Evolutionary conservation across 2,888 invertebrate genomes (phyloP).

Genomic region (Cheilosia vulpina): DNA sequence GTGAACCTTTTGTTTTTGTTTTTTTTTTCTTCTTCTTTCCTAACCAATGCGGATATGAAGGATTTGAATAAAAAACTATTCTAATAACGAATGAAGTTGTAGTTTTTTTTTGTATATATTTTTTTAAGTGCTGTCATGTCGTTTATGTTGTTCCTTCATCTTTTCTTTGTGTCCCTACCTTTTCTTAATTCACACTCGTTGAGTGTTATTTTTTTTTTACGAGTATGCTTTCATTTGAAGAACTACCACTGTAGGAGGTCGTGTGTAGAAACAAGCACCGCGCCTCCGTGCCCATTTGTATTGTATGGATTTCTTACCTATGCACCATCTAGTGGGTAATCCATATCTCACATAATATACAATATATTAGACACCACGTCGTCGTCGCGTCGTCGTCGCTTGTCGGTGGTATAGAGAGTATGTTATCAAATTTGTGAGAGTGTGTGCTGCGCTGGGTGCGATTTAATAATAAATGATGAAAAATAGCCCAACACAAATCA

Average conservation of each 20-base stretch:
- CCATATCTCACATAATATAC: conserved; percentile 71
- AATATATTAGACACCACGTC: conserved; percentile 69
- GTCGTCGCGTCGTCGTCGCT: conserved; percentile 47
- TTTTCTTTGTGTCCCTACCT: conserved; percentile 33
- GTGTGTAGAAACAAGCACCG: conserved; percentile 43
- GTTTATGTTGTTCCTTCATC: conserved; percentile 39
- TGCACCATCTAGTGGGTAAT: conserved; percentile 71
- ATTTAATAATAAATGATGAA: conserved; percentile 77
- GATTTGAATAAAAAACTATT: conserved; percentile 47
- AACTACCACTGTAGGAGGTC: conserved; percentile 40
- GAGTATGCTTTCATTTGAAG: conserved; percentile 34
- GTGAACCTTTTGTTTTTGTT: background rate
- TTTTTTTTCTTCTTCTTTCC: background rate
- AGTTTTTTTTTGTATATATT: background rate
- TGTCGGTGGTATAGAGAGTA: conserved; percentile 46
- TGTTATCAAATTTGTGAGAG: conserved; percentile 71
- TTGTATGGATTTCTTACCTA: conserved; percentile 59
- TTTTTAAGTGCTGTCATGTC: conserved; percentile 44
- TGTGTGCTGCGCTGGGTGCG: conserved; percentile 64
- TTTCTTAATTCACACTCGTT: conserved; percentile 54
- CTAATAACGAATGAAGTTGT: conserved; percentile 31
- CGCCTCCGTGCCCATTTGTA: conserved; percentile 32
- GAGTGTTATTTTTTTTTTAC: conserved; percentile 23
- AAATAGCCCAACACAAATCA: conserved; percentile 76
- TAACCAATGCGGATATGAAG: conserved; percentile 46